phyloP scores from a whole-genome alignment of 2,797 vertebrate genomes.

The Babyrousa celebensis region DNA sequence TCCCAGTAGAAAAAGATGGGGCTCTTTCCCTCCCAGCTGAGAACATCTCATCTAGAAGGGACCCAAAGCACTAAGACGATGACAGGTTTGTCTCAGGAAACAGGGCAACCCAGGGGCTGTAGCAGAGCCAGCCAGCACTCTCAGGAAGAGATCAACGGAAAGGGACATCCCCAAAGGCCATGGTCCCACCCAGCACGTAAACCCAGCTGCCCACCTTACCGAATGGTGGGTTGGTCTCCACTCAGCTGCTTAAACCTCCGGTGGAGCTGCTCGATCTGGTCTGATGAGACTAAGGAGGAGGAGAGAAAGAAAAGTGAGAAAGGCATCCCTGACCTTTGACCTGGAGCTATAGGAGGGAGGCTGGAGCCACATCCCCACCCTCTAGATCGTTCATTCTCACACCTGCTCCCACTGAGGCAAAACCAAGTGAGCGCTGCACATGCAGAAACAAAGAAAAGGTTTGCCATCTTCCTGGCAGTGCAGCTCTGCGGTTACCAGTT shows the following conservation, averaged over 20 bases:
- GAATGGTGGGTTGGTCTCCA: slow-evolving; percentile 94
- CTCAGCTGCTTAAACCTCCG: slow-evolving; percentile 95
- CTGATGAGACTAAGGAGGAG: slow-evolving; percentile 93
- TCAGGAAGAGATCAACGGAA: background rate
- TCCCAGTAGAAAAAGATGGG: background rate
- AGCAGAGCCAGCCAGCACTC: too few species aligned
- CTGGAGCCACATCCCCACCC: background rate
- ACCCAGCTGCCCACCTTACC: slow-evolving; percentile 89
- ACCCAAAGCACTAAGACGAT: too few species aligned
- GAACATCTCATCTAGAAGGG: background rate
- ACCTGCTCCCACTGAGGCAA: too few species aligned
- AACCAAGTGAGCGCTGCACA: accelerated
- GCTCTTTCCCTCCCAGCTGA: background rate
- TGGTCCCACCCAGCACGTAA: accelerated
- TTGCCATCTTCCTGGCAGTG: background rate
- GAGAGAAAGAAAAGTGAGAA: background rate
- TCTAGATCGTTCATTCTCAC: accelerated
- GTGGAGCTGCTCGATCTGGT: slow-evolving; percentile 96
- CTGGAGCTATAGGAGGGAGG: accelerated
- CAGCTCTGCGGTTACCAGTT: background rate
- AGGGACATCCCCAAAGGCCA: background rate
- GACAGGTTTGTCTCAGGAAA: background rate
- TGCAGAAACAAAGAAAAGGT: background rate
- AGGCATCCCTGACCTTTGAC: background rate
- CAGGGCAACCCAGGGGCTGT: background rate